These are phyloP conservation scores for Ectropis grisescens DNA, from an alignment of 1,140 invertebrate genomes.

Conservation along the genomic window DNA sequence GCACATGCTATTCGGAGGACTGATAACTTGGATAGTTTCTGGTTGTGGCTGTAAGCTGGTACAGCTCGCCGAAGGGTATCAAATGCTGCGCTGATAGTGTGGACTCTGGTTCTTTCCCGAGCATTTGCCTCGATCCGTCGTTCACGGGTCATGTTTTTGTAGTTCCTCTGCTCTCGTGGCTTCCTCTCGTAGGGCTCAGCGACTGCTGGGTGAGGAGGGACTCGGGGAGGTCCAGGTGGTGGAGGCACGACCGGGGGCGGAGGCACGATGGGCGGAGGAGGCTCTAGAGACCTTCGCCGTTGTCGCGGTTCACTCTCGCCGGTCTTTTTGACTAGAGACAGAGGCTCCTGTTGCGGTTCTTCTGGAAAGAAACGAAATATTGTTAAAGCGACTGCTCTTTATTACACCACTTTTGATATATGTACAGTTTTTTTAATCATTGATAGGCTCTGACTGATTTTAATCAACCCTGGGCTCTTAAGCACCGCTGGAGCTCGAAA, in stretches of 20 bases:
- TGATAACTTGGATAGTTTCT: slow-evolving; percentile 93
- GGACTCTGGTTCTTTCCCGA: slow-evolving; percentile 90
- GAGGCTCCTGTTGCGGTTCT: slow-evolving; percentile 40
- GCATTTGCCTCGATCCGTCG: slow-evolving; percentile 94
- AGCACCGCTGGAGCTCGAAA: too few relatives aligned
- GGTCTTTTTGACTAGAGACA: slow-evolving; percentile 44
- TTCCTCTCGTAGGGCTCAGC: slow-evolving; percentile 36
- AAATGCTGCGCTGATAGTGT: slow-evolving; percentile 95
- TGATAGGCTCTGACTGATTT: too few relatives aligned
- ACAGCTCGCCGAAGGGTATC: slow-evolving; percentile 88
- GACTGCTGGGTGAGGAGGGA: slow-evolving; percentile 70
- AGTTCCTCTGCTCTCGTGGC: slow-evolving; percentile 84
- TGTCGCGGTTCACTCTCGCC: slow-evolving; percentile 43
- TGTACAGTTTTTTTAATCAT: too few relatives aligned
- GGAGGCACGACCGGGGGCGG: slow-evolving; percentile 23
- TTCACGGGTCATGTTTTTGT: slow-evolving; percentile 95
- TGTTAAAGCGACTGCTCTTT: too few relatives aligned
- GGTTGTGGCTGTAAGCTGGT: slow-evolving; percentile 92
- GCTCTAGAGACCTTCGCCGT: slow-evolving; percentile 36
- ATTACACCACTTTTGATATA: too few relatives aligned
- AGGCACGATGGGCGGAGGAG: slow-evolving; percentile 22
- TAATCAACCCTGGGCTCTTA: too few relatives aligned
- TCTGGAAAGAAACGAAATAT: too few relatives aligned
- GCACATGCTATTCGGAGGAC: slow-evolving; percentile 92
- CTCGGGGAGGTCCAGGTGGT: slow-evolving; percentile 51